phyloP scores from a whole-genome alignment of 2,113 vertebrate genomes.

The Ceyx cyanopectus region DNA sequence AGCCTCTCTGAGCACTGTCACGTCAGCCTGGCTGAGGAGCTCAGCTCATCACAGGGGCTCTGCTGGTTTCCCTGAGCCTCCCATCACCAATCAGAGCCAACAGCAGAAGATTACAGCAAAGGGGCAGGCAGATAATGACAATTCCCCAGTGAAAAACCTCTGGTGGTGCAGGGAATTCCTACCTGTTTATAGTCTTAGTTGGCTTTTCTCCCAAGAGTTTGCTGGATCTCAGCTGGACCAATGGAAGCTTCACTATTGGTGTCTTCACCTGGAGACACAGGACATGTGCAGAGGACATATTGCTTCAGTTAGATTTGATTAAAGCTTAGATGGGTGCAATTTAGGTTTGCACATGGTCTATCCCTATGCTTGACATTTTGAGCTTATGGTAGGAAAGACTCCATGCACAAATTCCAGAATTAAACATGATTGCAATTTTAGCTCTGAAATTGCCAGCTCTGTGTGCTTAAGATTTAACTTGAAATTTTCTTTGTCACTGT shows the following conservation, averaged over 20 bases:
- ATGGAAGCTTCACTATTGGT: neutral
- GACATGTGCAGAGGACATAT: neutral
- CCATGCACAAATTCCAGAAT: neutral
- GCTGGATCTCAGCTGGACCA: neutral
- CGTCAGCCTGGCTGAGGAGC: neutral
- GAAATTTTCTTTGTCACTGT: neutral
- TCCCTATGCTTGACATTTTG: neutral
- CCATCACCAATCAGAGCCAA: neutral
- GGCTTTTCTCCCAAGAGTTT: neutral
- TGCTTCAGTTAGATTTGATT: neutral
- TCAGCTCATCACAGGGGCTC: neutral
- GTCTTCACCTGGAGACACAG: neutral
- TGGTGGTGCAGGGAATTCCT: accelerated
- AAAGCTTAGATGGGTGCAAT: neutral
- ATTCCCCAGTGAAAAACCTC: neutral
- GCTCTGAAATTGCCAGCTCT: neutral
- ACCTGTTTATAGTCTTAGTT: neutral
- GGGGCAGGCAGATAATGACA: neutral
- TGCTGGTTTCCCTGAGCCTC: neutral
- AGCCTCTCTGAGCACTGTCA: neutral
- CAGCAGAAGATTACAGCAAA: neutral
- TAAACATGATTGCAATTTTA: neutral
- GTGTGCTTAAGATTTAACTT: neutral
- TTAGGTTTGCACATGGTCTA: neutral
- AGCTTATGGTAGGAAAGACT: neutral